Evolutionary conservation across 2,113 vertebrate genomes (phyloP), one percentile per base, ranked within the genome.

Genomic region (Rhabdornis inornatus): DNA sequence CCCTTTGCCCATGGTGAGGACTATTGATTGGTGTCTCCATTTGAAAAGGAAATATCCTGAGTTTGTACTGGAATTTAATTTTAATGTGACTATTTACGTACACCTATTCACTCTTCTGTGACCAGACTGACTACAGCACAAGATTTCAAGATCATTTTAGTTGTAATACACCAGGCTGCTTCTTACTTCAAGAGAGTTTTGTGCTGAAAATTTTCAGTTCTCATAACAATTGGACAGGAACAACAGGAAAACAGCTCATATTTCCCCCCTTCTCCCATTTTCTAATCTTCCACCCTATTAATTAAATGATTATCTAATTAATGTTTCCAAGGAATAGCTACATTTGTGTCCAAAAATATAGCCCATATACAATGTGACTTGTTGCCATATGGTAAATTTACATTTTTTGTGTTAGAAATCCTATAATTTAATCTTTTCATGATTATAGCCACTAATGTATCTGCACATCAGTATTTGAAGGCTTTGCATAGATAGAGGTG

Each of bases 191-290:
- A 60, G 44, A 24, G 5, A 71, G 7, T 33, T 60, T 50, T 89
- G 16, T 28, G 19, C 17, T 77, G 56, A 49, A 87, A 31, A 8
- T 5, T 33, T 60, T 65, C 16, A 27, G 11, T 60, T 85, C 59
- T 83, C 6, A 3, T 52, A 71, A 37, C 15, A 78, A 25, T 18
- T 82, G 45, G 17, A 25, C 22, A 20, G 33, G 4, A 89, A 7
- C 7, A 83, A 57, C 8, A 50, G 59, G 16, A 53, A 66, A 77
- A 63, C 4, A 50, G 3, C 3, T 13, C 16, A 10, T 17, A 37
- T 9, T 9, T 7, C 2, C 1, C 4, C 9, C 6, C 2, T 2
- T 0, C 11, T 11, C 5, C 12, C 2, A 28, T n/a, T 70, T 79
- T 37, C 44, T 61, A n/a, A 27, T 80, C 13, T 72, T 90, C 31